A percentile compares a stretch with the other conserved stretches of the same genome.
Evolutionary conservation across 2,113 vertebrate species (phyloP).

Genomic region (Erythrocebus patas): DNA sequence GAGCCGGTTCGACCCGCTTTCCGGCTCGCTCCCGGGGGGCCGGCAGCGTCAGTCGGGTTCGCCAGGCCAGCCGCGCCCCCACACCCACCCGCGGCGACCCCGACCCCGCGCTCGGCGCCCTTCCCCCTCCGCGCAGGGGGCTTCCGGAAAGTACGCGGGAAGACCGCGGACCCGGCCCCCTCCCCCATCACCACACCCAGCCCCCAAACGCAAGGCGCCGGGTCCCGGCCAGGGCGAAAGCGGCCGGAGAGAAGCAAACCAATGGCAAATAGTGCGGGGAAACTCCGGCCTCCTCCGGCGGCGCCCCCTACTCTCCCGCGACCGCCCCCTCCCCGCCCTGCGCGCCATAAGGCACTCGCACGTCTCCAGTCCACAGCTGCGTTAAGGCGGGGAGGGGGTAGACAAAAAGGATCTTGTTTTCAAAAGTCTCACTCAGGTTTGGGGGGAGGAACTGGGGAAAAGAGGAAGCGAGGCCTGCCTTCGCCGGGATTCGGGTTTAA

Average conservation of each 20-base stretch:
- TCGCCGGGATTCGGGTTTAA: constrained; percentile 21
- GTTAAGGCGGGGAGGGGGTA: constrained; percentile 12
- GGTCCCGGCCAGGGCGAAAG: background rate
- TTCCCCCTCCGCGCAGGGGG: constrained; percentile 33
- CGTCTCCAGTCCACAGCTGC: constrained; percentile 70
- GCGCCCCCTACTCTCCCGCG: background rate
- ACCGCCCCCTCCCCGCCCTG: constrained; percentile 50
- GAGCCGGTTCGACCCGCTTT: constrained; percentile 75
- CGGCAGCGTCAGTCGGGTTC: background rate
- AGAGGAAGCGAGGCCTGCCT: constrained; percentile 67
- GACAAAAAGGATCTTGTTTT: constrained; percentile 73
- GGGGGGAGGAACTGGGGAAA: constrained; percentile 63
- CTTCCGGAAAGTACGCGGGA: constrained; percentile 75
- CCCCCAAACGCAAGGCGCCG: constrained; percentile 9
- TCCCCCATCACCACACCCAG: constrained; percentile 74
- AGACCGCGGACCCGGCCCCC: constrained; percentile 36
- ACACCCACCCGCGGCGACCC: constrained; percentile 20
- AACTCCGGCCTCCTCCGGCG: constrained; percentile 38
- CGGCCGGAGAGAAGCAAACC: background rate
- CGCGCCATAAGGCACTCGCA: constrained; percentile 71
- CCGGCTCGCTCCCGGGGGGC: constrained; percentile 26
- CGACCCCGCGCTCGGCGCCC: background rate
- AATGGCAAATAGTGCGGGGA: background rate
- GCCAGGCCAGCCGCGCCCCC: background rate
- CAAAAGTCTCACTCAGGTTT: constrained; percentile 72